A percentile compares a stretch with the other conserved stretches of the same genome.
Conservation (phyloP, 2,888 invertebrate genomes). For the Carcina quercana region DNA sequence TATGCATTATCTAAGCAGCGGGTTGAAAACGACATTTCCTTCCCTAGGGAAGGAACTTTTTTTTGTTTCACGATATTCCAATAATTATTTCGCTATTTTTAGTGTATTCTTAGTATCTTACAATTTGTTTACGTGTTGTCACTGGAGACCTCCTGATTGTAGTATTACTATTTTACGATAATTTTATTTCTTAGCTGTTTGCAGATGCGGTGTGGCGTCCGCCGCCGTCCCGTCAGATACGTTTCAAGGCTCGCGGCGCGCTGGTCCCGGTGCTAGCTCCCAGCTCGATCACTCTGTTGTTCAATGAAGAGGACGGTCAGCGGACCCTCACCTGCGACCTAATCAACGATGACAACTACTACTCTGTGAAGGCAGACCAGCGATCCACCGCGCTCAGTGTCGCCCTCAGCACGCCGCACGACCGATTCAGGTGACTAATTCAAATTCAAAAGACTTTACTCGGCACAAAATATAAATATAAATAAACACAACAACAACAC, state of each 20-base stretch:
- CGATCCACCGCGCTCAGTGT: slow-evolving; percentile 37
- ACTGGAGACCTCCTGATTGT: no score
- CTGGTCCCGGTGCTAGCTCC: slow-evolving; percentile 47
- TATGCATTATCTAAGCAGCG: no score
- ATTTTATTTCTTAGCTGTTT: slow-evolving; percentile 41
- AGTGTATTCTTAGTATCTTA: no score
- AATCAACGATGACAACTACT: slow-evolving; percentile 36
- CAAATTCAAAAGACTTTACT: no score
- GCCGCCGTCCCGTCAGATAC: slow-evolving; percentile 48
- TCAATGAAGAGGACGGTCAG: slow-evolving; percentile 34
- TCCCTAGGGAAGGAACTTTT: no score
- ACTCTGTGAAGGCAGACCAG: slow-evolving; percentile 54
- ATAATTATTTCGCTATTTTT: no score
- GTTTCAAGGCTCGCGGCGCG: slow-evolving; percentile 56
- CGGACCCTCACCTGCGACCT: slow-evolving; percentile 41
- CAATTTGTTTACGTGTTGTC: no score
- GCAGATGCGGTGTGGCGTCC: slow-evolving; percentile 68
- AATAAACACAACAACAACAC: no score
- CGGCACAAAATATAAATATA: no score
- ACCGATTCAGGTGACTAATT: slow-evolving; percentile 54
- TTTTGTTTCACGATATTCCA: no score
- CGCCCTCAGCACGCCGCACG: slow-evolving; percentile 50
- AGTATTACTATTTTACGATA: no score
- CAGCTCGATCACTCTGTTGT: slow-evolving; percentile 37
- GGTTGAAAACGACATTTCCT: no score